Conservation (phyloP, 2,797 vertebrate species). For the Urophycis tenuis region DNA sequence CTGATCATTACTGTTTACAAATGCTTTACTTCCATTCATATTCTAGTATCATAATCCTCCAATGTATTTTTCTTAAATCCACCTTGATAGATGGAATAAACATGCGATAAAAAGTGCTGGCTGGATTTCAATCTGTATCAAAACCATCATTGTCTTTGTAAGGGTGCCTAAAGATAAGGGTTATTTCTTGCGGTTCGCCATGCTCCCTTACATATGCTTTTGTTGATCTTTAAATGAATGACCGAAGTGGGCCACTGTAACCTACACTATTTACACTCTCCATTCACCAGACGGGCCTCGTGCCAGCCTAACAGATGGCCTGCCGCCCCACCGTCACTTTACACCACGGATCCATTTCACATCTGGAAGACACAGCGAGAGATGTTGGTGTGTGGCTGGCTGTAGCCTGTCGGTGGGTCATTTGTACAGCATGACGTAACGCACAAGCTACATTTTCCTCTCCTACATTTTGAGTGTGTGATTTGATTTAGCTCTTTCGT, state of each 20-base stretch:
- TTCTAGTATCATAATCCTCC: neutral
- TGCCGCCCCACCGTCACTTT: neutral
- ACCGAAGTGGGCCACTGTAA: neutral
- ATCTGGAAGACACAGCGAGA: neutral
- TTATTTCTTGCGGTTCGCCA: neutral
- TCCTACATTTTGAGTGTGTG: too few relatives aligned
- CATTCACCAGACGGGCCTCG: neutral
- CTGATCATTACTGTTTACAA: neutral
- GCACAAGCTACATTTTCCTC: neutral
- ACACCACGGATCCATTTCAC: neutral
- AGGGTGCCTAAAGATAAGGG: neutral
- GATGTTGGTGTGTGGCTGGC: neutral
- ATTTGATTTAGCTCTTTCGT: neutral
- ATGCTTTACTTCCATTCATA: neutral
- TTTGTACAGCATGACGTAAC: neutral
- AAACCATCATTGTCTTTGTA: neutral
- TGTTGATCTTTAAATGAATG: neutral
- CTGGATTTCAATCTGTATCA: neutral
- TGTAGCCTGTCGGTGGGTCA: neutral
- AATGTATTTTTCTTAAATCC: neutral
- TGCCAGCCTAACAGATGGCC: neutral
- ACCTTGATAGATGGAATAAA: neutral
- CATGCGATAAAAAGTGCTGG: neutral
- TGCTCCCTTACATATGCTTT: neutral
- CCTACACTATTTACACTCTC: neutral